Evolutionary conservation across 92 coral and sea anemone species (phyloP).

Genomic region (Bergia puertoricense): DNA sequence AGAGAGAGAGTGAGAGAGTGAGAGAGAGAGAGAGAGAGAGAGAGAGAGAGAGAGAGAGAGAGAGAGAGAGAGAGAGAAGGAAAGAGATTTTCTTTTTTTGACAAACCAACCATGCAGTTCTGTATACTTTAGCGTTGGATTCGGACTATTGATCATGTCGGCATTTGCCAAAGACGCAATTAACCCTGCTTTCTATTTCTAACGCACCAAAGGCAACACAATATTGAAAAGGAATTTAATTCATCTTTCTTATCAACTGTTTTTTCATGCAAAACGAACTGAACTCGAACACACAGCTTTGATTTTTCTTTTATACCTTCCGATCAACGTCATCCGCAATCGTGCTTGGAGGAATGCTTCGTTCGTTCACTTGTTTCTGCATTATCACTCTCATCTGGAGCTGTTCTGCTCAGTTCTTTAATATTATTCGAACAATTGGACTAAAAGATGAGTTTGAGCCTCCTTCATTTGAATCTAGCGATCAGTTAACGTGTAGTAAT

Average conservation of each 20-base stretch:
- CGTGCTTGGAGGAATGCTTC: not conserved
- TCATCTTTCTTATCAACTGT: not conserved
- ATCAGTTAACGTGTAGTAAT: not conserved
- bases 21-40: too few species aligned
- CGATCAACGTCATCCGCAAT: not conserved
- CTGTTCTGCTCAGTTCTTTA: not conserved
- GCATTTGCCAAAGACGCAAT: not conserved
- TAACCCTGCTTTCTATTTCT: not conserved
- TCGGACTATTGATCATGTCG: not conserved
- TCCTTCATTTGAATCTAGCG: not conserved
- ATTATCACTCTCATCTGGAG: not conserved
- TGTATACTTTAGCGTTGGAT: not conserved
- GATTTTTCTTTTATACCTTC: not conserved
- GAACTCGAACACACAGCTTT: not conserved
- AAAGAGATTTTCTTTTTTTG: too few species aligned
- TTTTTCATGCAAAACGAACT: not conserved
- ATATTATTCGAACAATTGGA: not conserved
- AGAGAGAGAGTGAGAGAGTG: too few species aligned
- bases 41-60: too few species aligned
- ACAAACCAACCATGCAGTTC: not conserved
- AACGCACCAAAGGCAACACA: not conserved
- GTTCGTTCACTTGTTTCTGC: not conserved
- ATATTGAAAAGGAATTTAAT: not conserved
- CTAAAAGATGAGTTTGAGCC: not conserved
- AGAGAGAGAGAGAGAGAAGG: too few species aligned